Percentiles rank a stretch among this genome's conserved stretches.
Conservation (phyloP, 2,797 vertebrate genomes). For the Xenentodon cancila region DNA sequence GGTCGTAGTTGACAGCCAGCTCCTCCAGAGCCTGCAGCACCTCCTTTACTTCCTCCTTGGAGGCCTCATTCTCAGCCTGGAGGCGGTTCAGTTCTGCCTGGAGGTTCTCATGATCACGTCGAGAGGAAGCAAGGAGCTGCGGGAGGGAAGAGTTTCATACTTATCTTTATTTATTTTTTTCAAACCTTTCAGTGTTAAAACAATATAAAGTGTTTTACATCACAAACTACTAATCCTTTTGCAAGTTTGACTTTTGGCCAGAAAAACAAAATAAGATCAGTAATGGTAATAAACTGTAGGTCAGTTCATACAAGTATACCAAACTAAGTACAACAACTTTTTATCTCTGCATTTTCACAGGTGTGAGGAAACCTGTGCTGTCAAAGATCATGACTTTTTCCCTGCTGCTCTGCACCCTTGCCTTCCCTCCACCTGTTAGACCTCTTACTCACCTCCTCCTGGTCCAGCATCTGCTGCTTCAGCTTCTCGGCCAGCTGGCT, state of each 20-base stretch:
- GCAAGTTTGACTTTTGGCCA: too few relatives aligned
- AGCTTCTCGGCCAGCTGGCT: constrained; percentile 96
- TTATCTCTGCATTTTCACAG: not conserved
- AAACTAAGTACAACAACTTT: not conserved
- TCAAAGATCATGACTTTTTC: not conserved
- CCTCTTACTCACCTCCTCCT: constrained; percentile 88
- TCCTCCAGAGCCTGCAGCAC: constrained; percentile 96
- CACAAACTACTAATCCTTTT: too few relatives aligned
- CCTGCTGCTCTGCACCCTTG: not conserved
- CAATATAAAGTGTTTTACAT: not conserved
- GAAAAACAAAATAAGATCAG: not conserved
- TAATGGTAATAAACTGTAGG: not conserved
- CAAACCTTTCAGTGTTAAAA: not conserved
- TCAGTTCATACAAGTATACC: not conserved
- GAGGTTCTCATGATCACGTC: constrained; percentile 94
- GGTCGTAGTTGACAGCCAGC: constrained; percentile 97
- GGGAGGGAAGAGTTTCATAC: not conserved
- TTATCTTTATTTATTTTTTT: not conserved
- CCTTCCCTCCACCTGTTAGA: constrained; percentile 1
- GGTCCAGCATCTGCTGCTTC: constrained; percentile 97
- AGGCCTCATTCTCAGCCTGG: constrained; percentile 95
- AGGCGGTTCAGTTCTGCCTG: constrained; percentile 94
- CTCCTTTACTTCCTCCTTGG: constrained; percentile 97
- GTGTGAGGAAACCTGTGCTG: not conserved
- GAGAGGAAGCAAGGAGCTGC: constrained; percentile 92